Conservation (phyloP, 92 coral and sea anemone genomes). For the Phenganax stokvisi region DNA sequence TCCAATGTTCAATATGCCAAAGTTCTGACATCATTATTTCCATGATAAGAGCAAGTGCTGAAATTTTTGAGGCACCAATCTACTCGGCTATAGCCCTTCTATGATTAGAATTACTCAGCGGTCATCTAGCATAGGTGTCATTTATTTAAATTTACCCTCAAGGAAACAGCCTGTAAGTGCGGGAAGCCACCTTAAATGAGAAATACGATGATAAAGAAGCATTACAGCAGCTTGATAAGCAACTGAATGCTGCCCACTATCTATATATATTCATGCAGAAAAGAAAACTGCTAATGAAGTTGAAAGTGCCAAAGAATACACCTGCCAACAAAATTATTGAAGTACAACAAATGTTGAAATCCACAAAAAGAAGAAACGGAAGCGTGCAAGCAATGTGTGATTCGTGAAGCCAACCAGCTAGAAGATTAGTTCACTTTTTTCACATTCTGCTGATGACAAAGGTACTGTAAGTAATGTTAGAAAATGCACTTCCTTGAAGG, state of each 20-base stretch:
- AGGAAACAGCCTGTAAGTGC: slow-evolving; percentile 12
- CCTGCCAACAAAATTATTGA: slow-evolving; percentile 16
- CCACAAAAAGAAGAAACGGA: slow-evolving; percentile 18
- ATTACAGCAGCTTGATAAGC: slow-evolving; percentile 35
- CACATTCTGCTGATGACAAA: background rate
- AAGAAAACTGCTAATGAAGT: slow-evolving; percentile 17
- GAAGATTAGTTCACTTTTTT: background rate
- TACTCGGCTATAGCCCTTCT: no score
- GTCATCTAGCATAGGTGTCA: no score
- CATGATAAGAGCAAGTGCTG: no score
- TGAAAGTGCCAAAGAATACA: slow-evolving; percentile 30
- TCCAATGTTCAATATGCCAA: no score
- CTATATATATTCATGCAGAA: slow-evolving; percentile 25
- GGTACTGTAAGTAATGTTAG: background rate
- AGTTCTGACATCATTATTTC: no score
- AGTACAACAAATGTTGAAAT: background rate
- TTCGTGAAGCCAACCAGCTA: slow-evolving; percentile 6
- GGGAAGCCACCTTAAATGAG: background rate
- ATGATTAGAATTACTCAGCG: slow-evolving; percentile 6
- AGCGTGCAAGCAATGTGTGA: background rate
- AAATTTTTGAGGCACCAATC: no score
- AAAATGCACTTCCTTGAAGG: background rate
- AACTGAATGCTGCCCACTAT: slow-evolving; percentile 40
- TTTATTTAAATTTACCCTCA: no score
- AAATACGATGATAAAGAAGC: slow-evolving; percentile 11